Conservation (phyloP, 1,140 invertebrate species). For the Helicoverpa zea region DNA sequence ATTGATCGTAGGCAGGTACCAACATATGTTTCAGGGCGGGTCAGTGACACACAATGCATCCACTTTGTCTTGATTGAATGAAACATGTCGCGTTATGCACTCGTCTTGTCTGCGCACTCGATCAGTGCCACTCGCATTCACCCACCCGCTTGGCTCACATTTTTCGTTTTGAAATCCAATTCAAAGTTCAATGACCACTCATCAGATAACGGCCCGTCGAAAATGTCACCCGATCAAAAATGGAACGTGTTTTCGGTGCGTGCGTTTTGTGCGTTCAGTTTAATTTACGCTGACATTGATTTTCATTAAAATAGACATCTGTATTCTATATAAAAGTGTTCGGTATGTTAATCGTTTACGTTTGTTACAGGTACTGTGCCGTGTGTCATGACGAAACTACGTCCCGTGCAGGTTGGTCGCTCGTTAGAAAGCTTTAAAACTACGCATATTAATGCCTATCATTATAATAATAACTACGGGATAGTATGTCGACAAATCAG, state of each 20-base stretch:
- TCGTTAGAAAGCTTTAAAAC: slow-evolving; percentile 50
- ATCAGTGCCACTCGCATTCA: slow-evolving; percentile 48
- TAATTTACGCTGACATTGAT: slow-evolving; percentile 55
- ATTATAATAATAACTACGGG: slow-evolving; percentile 49
- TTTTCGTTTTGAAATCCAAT: slow-evolving; percentile 56
- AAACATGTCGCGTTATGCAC: slow-evolving; percentile 57
- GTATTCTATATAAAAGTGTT: slow-evolving; percentile 39
- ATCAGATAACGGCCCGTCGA: slow-evolving; percentile 58
- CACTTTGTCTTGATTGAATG: slow-evolving; percentile 73
- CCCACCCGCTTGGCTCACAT: slow-evolving; percentile 52
- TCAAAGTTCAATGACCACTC: slow-evolving; percentile 57
- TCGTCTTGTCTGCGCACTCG: slow-evolving; percentile 53
- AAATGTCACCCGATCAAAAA: slow-evolving; percentile 54
- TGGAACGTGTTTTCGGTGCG: slow-evolving; percentile 56
- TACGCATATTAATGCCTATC: slow-evolving; percentile 54
- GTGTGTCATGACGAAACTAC: slow-evolving; percentile 51
- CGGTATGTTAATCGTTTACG: slow-evolving; percentile 50
- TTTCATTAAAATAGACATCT: slow-evolving; percentile 54
- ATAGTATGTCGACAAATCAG: slow-evolving; percentile 55
- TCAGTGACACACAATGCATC: slow-evolving; percentile 67
- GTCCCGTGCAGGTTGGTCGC: slow-evolving; percentile 67
- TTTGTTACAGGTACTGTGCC: slow-evolving; percentile 69
- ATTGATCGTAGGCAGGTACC: slow-evolving; percentile 46
- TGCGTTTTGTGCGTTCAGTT: slow-evolving; percentile 48
- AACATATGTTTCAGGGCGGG: slow-evolving; percentile 51